A percentile compares a stretch with the other conserved stretches of the same genome.
Conservation (phyloP, 2,113 vertebrate species). For the Pedetes capensis region DNA sequence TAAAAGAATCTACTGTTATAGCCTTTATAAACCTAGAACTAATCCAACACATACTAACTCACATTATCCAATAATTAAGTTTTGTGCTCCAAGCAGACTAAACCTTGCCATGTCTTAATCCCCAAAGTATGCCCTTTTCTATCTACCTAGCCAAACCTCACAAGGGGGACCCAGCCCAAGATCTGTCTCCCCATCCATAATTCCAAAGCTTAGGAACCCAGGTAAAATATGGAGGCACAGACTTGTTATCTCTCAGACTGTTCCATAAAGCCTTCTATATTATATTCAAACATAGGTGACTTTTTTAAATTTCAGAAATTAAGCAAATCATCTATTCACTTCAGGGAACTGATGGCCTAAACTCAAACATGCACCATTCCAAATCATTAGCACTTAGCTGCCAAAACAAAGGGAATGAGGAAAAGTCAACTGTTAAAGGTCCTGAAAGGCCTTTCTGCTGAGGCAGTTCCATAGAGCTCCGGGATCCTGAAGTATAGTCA, state of each 20-base stretch:
- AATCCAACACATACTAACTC: not conserved
- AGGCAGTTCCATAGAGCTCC: not conserved
- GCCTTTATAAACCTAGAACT: not conserved
- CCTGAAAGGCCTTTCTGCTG: not conserved
- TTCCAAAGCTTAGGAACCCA: not conserved
- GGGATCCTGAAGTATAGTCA: not conserved
- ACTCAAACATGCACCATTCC: not conserved
- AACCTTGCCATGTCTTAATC: not conserved
- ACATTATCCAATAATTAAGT: not conserved
- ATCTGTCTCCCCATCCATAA: not conserved
- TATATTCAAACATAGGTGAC: not conserved
- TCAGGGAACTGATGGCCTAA: not conserved
- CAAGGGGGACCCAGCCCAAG: not conserved
- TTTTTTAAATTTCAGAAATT: not conserved
- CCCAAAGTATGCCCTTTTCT: not conserved
- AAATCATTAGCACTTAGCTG: not conserved
- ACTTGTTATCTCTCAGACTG: not conserved
- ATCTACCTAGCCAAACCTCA: not conserved
- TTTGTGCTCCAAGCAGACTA: not conserved
- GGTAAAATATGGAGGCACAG: not conserved
- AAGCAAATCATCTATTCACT: not conserved
- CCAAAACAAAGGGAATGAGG: not conserved
- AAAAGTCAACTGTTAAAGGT: not conserved
- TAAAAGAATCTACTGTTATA: not conserved
- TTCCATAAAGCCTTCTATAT: not conserved